Base-by-base conservation (phyloP, 2,113 vertebrate species). In the Eulemur macaco region DNA sequence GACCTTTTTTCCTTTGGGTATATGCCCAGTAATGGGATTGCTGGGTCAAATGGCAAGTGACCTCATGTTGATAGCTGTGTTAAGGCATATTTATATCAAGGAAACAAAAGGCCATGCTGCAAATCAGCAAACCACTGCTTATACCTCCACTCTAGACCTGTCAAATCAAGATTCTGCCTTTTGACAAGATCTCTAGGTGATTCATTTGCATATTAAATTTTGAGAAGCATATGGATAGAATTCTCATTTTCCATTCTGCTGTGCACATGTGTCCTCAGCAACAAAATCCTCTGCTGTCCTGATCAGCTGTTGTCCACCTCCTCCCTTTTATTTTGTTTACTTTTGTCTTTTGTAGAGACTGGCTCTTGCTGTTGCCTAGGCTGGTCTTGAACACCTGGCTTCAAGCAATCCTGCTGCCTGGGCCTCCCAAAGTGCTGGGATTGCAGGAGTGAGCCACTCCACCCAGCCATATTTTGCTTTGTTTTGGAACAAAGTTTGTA, bases 171-270 rank as follows among this genome's bases (percentile, higher is more conserved):
- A 69, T 45, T 73, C 37, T 95, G 23, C 69, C 80, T 86, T 91
- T 96, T 83, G 63, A 84, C 20, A 84, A 27, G 37, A 76, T 92
- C 47, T 21, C 91, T 83, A 31, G 39, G 37, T 83, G 37, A 17
- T 47, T 95, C 34, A 80, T 76, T 82, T 91, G 29, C 14, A 73
- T 64, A 64, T 56, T 85, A 54, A 95, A 81, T 45, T 82, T 90
- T 52, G 64, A 39, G 63, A 66, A 84, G 37, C n/a, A 52, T 31
- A 2, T 54, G 34, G 14, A 21, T 77, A 54, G n/a, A 60, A 73
- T 91, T 91, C 58, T 21, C 73, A n/a, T 66, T 31, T 54, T 89
- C 88, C 18, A 21, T 95, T 84, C 25, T 76, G 21, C 56, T 34
- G 2, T 66, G 54, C 2, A 25, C 31, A 37, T 3, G 34, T 74